A percentile compares a stretch with the other conserved stretches of the same genome.
Evolutionary conservation across 2,797 vertebrate species (phyloP).

Genomic region (Percopsis omiscomaycus): DNA sequence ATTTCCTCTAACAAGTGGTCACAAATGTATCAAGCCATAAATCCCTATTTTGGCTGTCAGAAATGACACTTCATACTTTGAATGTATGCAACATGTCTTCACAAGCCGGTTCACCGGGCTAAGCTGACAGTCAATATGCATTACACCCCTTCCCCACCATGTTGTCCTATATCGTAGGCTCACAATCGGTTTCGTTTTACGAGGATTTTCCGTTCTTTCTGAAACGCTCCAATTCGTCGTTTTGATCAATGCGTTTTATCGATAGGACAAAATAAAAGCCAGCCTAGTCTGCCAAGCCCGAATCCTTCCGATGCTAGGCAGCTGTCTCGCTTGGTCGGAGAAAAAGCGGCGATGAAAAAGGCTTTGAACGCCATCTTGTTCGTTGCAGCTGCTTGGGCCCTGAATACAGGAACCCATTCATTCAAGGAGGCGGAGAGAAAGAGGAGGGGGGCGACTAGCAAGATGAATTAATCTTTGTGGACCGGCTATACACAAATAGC

Average conservation of each 20-base stretch:
- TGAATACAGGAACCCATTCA: slow-evolving; percentile 92
- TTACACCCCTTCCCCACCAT: slow-evolving; percentile 55
- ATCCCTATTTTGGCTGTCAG: not conserved
- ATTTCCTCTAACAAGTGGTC: slow-evolving; percentile 13
- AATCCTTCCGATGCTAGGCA: slow-evolving; percentile 63
- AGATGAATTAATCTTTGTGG: slow-evolving; percentile 70
- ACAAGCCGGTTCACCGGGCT: slow-evolving; percentile 5
- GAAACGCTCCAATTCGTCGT: not conserved
- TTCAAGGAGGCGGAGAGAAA: slow-evolving; percentile 70
- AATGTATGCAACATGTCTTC: not conserved
- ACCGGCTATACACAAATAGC: slow-evolving; percentile 50
- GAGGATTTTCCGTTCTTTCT: slow-evolving; percentile 1
- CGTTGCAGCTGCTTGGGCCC: slow-evolving; percentile 89
- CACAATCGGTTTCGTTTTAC: slow-evolving; percentile 22
- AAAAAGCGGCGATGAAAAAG: slow-evolving; percentile 73
- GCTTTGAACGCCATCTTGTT: slow-evolving; percentile 97
- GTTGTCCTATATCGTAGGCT: slow-evolving; percentile 52
- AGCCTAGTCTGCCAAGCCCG: slow-evolving; percentile 43
- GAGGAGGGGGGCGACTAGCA: slow-evolving; percentile 47
- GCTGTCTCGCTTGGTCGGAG: slow-evolving; percentile 65
- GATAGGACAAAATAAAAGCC: slow-evolving; percentile 27
- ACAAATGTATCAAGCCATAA: not conserved
- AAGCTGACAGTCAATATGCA: slow-evolving; percentile 24
- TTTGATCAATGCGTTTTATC: slow-evolving; percentile 8
- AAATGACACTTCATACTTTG: not conserved